phyloP scores from a whole-genome alignment of 1,140 invertebrate species.

The Pseudomyrmex dendroicus region DNA sequence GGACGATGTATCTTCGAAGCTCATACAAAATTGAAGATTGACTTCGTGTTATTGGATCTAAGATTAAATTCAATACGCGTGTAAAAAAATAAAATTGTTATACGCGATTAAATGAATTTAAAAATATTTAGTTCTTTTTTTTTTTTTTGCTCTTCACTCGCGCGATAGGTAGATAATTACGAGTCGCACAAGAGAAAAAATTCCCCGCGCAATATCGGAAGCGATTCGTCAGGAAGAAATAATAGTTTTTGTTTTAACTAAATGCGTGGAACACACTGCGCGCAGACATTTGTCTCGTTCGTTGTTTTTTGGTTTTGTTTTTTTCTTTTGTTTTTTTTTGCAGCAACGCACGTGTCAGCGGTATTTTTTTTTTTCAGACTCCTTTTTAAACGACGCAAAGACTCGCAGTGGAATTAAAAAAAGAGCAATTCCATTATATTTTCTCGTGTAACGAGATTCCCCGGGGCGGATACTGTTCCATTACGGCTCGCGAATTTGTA shows the following conservation, averaged over 20 bases:
- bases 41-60: not conserved
- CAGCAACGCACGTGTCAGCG: slow-evolving; percentile 2
- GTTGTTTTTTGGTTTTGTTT: no score
- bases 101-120: not conserved
- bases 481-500: slow-evolving; percentile 38
- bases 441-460: slow-evolving; percentile 54
- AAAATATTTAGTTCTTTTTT: no score
- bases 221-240: not conserved
- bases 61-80: not conserved
- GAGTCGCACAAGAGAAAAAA: not conserved
- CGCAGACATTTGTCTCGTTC: not conserved
- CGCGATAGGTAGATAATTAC: not conserved
- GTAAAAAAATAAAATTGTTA: not conserved
- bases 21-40: not conserved
- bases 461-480: slow-evolving; percentile 19
- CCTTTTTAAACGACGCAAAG: slow-evolving; percentile 3
- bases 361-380: not conserved
- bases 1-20: not conserved
- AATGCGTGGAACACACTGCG: not conserved
- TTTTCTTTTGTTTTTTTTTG: slow-evolving; percentile 1
- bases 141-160: no score
- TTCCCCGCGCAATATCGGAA: not conserved
- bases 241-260: slow-evolving; percentile 3
- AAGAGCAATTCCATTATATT: slow-evolving; percentile 53
- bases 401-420: slow-evolving; percentile 31